These are phyloP conservation scores for Leptopilina syphax DNA, from an alignment of 2,888 invertebrate genomes.

Conservation along the genomic window DNA sequence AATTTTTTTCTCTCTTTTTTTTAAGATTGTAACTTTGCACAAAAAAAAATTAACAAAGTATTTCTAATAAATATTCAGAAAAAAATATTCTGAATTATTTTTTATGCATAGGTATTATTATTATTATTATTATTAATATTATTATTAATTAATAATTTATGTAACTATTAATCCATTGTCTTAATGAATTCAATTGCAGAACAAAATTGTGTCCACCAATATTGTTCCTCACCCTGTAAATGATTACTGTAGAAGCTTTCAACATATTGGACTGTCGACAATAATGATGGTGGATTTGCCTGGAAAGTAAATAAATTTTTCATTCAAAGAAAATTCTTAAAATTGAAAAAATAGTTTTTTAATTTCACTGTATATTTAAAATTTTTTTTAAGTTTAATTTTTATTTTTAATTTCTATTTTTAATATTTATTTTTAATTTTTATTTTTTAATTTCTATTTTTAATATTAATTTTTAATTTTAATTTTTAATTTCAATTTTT, in stretches of 20 bases:
- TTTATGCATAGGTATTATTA: not conserved
- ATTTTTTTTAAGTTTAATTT: constrained; percentile 34
- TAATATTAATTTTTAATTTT: too few species aligned
- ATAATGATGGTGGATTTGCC: constrained; percentile 95
- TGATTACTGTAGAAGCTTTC: constrained; percentile 92
- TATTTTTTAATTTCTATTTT: not conserved
- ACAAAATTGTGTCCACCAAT: constrained; percentile 99
- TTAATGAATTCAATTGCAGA: constrained; percentile 98
- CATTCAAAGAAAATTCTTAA: constrained; percentile 13
- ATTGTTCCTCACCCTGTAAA: constrained; percentile 93
- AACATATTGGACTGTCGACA: constrained; percentile 97
- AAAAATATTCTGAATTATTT: constrained; percentile 4
- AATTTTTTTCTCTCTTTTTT: not conserved
- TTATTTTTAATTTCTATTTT: not conserved
- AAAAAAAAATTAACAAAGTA: not conserved
- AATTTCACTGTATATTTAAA: too few species aligned
- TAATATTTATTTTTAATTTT: not conserved
- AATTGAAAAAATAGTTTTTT: too few species aligned
- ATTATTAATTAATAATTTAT: not conserved
- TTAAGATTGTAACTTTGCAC: constrained; percentile 12
- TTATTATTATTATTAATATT: too few species aligned
- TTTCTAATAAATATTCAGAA: constrained; percentile 11
- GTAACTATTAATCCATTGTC: constrained; percentile 90
- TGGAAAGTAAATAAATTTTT: constrained; percentile 70
- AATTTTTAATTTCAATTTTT: not conserved